Conservation (phyloP, 2,797 vertebrate species). For the Macropodus opercularis region DNA sequence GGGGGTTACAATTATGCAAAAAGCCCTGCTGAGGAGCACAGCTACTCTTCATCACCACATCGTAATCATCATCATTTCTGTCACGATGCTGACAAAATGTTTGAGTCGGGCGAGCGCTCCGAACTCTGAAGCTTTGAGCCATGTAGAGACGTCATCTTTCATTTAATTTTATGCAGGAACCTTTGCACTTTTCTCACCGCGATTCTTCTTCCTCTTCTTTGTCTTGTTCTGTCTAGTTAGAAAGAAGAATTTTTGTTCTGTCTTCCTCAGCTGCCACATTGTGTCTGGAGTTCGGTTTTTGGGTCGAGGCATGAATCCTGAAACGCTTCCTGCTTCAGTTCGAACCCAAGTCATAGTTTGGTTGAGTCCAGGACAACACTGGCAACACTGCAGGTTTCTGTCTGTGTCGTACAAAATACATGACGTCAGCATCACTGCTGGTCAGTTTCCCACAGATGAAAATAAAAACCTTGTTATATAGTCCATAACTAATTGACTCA, state of each 20-base stretch:
- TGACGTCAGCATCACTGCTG: too few species aligned
- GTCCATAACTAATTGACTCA: too few species aligned
- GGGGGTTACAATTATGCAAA: conserved; percentile 89
- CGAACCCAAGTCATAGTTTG: too few species aligned
- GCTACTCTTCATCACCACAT: conserved; percentile 74
- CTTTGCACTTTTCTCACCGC: conserved; percentile 63
- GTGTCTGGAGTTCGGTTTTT: background rate
- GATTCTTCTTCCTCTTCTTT: conserved; percentile 58
- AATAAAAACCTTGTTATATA: too few species aligned
- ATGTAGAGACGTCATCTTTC: conserved; percentile 72
- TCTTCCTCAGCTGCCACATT: conserved; percentile 28
- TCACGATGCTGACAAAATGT: conserved; percentile 67
- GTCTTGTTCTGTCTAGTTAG: conserved; percentile 55
- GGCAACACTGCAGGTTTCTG: too few species aligned
- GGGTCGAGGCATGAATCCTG: background rate
- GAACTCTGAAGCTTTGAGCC: conserved; percentile 80
- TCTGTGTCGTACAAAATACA: too few species aligned
- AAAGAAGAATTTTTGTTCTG: conserved; percentile 14
- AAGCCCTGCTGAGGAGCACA: conserved; percentile 83
- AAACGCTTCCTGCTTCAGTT: conserved; percentile 12
- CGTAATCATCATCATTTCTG: conserved; percentile 41
- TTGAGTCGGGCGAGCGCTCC: conserved; percentile 68
- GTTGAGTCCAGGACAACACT: too few species aligned
- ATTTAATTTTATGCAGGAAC: conserved; percentile 65
- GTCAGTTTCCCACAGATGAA: too few species aligned